Evolutionary conservation across 2,797 vertebrate species (phyloP).

Genomic region (Sebastes cheni): DNA sequence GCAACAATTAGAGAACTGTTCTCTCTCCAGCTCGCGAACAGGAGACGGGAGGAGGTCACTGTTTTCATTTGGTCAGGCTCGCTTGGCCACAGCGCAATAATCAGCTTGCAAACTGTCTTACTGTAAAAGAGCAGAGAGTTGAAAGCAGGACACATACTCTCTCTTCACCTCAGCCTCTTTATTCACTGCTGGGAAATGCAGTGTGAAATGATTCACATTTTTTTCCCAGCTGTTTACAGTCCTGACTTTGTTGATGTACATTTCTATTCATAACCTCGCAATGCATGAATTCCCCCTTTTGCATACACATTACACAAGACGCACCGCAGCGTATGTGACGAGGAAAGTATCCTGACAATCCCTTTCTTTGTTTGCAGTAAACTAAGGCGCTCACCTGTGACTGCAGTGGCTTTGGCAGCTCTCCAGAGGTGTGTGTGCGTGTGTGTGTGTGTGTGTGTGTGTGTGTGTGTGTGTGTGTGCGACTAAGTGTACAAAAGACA

Average conservation of each 20-base stretch:
- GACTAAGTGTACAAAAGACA: constrained; percentile 47
- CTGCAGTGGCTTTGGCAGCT: constrained; percentile 65
- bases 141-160: constrained; percentile 46
- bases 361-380: constrained; percentile 78
- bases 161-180: constrained; percentile 26
- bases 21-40: constrained; percentile 52
- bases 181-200: constrained; percentile 27
- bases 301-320: constrained; percentile 12
- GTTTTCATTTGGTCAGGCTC: constrained; percentile 71
- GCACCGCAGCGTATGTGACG: constrained; percentile 27
- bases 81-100: constrained; percentile 59
- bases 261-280: constrained; percentile 43
- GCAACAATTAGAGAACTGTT: constrained; percentile 76
- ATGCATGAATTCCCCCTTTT: not conserved
- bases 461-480: constrained; percentile 6
- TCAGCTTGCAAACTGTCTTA: constrained; percentile 46
- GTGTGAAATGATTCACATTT: constrained; percentile 43
- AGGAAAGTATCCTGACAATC: constrained; percentile 71
- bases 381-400: constrained; percentile 79
- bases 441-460: not conserved
- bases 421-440: constrained; percentile 46
- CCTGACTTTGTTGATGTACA: constrained; percentile 21
- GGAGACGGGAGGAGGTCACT: constrained; percentile 58
- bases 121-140: constrained; percentile 43
- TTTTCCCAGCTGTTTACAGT: constrained; percentile 19